Base-by-base conservation (phyloP, 2,797 vertebrate genomes). In the Nannoperca australis region DNA sequence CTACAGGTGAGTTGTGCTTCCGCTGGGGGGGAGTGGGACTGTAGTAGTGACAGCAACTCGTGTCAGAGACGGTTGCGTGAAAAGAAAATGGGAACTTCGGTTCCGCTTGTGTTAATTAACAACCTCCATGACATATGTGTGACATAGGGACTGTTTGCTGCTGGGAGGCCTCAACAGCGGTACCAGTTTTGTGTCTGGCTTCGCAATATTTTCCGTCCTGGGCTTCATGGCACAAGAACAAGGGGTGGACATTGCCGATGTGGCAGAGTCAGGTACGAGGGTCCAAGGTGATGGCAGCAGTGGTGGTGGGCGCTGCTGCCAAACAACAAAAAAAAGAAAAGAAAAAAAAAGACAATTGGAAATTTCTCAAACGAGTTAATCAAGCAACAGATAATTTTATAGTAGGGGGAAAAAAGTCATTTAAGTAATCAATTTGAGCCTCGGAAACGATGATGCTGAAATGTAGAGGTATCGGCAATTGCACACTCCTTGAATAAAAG, bases 181-280 rank as follows among this genome's bases (percentile, higher is more conserved):
- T 96, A 99, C 98, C 97, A 99, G 98, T 96, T 99, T 99, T 96
- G 97, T 99, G 95, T 99, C 98, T 96, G 98, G 98, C 96, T 99
- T 99, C 96, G 98, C 98, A 96, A 99, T 99, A 96, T 99, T 99
- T 97, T 99, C 98, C 95, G 95, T 99, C 96, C 97, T 99, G 96
- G 98, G 98, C 96, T 99, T 99, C 97, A 99, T 99, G 98, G 98
- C 98, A 95, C 98, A 99, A 97, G 98, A 99, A 92, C 98, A 99
- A 98, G 98, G 98, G 96, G 98, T 99, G 97, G 96, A 99, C 97
- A 99, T 99, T 97, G 97, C 98, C 90, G 97, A 98, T 97, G 98
- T 99, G 96, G 98, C 98, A 96, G 98, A 99, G 97, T 99, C 98
- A 99, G 98, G 98, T 99, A 99, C 94, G 96, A 95, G 96, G 96